Percentiles rank a stretch among this genome's conserved stretches.
These are phyloP conservation scores for Nemapogon koenigi DNA, from an alignment of 2,888 invertebrate species.

Conservation along the genomic window DNA sequence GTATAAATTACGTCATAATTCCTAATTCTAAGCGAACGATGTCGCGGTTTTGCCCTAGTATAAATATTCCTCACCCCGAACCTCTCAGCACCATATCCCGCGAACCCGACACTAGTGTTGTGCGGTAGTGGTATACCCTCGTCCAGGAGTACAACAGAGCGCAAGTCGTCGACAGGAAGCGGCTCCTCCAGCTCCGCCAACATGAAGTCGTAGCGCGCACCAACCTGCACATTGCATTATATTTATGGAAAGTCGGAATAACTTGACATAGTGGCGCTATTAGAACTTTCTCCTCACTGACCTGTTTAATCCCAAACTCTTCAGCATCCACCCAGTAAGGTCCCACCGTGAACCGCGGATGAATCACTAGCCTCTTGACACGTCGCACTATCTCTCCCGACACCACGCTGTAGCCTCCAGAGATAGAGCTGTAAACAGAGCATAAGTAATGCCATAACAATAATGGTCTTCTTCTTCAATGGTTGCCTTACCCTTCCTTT, in stretches of 20 bases:
- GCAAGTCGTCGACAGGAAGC: constrained; percentile 33
- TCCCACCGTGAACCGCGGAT: constrained; percentile 48
- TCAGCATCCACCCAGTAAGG: constrained; percentile 49
- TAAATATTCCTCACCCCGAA: constrained; percentile 37
- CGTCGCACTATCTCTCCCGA: too few species aligned
- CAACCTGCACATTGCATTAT: constrained; percentile 30
- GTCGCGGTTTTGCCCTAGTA: too few species aligned
- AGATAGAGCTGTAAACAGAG: too few species aligned
- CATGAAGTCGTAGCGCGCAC: constrained; percentile 47
- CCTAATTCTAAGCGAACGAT: too few species aligned
- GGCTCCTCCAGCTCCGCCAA: constrained; percentile 42
- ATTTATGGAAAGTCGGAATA: too few species aligned
- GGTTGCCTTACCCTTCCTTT: too few species aligned
- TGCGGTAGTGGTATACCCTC: constrained; percentile 21
- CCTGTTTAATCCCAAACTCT: constrained; percentile 34
- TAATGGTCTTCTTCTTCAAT: too few species aligned
- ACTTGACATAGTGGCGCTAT: too few species aligned
- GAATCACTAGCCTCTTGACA: constrained; percentile 41
- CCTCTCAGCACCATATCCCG: constrained; percentile 43
- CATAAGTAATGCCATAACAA: too few species aligned
- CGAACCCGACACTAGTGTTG: constrained; percentile 34
- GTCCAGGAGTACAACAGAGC: constrained; percentile 31
- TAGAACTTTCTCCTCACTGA: too few species aligned
- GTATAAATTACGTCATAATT: too few species aligned
- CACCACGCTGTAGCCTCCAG: too few species aligned